Percentiles rank a stretch among this genome's conserved stretches.
phyloP scores from a whole-genome alignment of 2,113 vertebrate species.

The Naja naja region DNA sequence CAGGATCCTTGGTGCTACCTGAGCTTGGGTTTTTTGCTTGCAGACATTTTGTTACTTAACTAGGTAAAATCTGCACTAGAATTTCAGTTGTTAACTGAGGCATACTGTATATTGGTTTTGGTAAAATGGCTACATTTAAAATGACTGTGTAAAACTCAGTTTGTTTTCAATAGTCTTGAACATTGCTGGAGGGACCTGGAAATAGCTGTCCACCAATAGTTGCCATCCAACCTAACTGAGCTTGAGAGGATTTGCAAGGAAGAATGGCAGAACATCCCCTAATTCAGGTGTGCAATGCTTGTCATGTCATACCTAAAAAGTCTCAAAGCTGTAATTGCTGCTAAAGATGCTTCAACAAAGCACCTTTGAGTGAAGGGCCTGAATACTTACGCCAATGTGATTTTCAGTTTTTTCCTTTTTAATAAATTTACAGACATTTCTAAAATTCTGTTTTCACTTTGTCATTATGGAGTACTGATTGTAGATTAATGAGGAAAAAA shows the following conservation, averaged over 20 bases:
- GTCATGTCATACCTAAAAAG: not conserved
- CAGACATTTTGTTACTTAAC: not conserved
- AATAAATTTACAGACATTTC: not conserved
- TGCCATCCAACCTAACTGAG: too few species aligned
- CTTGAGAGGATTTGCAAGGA: too few species aligned
- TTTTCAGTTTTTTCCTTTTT: not conserved
- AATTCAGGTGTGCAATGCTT: not conserved
- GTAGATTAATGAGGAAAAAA: too few species aligned
- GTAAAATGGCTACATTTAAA: not conserved
- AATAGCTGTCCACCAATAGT: too few species aligned
- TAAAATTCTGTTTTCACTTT: not conserved
- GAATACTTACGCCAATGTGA: not conserved
- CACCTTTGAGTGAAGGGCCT: not conserved
- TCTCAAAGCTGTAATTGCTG: not conserved
- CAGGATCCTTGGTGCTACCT: not conserved
- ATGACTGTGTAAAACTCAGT: not conserved
- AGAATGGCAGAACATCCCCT: not conserved
- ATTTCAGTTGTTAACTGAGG: not conserved
- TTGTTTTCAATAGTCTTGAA: not conserved
- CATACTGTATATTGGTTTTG: not conserved
- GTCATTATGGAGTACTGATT: not conserved
- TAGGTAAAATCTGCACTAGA: not conserved
- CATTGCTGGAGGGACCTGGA: too few species aligned
- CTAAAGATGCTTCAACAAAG: not conserved
- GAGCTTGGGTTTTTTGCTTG: not conserved